These are phyloP conservation scores for Halichondria panicea DNA, from an alignment of 37 sponge, comb jelly and placozoan genomes.

Conservation along the genomic window DNA sequence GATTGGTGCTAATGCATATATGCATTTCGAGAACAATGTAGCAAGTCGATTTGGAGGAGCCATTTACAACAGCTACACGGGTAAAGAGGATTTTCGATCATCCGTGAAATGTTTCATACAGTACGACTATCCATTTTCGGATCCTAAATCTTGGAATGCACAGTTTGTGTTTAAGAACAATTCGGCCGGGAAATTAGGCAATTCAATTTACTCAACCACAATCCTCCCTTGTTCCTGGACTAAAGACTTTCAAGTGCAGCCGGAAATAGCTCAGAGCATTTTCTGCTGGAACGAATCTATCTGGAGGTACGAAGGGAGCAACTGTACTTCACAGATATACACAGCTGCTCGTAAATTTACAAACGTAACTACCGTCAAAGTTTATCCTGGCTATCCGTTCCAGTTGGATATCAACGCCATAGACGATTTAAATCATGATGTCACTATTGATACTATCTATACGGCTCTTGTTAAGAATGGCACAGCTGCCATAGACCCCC, in stretches of 20 bases:
- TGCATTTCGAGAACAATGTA: background rate
- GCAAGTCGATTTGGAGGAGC: background rate
- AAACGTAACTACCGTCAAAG: background rate
- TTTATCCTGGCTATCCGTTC: background rate
- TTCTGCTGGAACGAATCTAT: too few relatives aligned
- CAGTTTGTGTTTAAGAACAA: too few relatives aligned
- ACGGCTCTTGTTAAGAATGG: background rate
- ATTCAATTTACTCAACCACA: too few relatives aligned
- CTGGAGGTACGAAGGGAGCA: too few relatives aligned
- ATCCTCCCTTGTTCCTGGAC: too few relatives aligned
- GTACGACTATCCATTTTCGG: too few relatives aligned
- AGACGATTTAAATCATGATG: background rate
- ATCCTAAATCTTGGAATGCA: too few relatives aligned
- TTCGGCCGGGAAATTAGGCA: too few relatives aligned
- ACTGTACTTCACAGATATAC: too few relatives aligned
- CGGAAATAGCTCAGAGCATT: too few relatives aligned
- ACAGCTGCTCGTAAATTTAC: too few relatives aligned
- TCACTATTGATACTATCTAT: slow-evolving; percentile 3
- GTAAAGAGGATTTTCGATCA: background rate
- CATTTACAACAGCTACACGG: background rate
- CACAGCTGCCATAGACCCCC: background rate
- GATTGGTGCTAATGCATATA: background rate
- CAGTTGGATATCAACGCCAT: background rate
- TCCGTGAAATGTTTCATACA: background rate
- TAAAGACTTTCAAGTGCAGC: too few relatives aligned